Evolutionary conservation across 2,888 invertebrate genomes (phyloP), one percentile per base, ranked within the genome.

Genomic region (Oithona nana): DNA sequence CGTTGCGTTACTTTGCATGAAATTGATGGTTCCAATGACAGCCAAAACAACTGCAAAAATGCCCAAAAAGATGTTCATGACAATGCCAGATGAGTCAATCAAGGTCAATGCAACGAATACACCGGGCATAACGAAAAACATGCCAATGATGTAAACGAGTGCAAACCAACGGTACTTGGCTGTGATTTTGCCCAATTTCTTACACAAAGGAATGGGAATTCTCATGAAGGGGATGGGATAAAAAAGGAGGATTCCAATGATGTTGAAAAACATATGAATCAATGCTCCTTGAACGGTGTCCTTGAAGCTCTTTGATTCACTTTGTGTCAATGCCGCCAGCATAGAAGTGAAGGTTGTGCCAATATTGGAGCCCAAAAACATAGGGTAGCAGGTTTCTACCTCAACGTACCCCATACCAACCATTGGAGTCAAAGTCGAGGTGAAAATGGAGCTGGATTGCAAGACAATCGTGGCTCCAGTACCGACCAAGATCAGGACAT

Each of bases 211-310:
- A 29, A 79, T 74, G 1, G 79, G 79, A 48, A 76, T 66, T 30
- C 79, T 69, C 69, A 75, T 70, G 64, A 71, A 73, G 1, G 78
- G 79, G 8, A 80, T 69, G 0, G 78, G 76, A 66, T 77, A 80
- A 68, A 76, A 80, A 1, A 79, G 66, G 0, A 78, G 49, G 49
- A 79, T 76, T 13, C 77, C 77, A 2, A 71, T 68, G 8, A 79
- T 67, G 70, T 79, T 79, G 71, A 79, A 80, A 66, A 79, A 74
- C n/a, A 79, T 70, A 69, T 80, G 79, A 64, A 77, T 77, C 11
- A 79, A 71, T 1, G 79, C 76, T 60, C 78, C 73, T 68, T 76
- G 74, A 64, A 68, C 24, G 65, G 67, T 66, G n/a, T 70, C 65
- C 31, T 67, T 68, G 26, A 76, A 67, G 22, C 76, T 67, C 3